Evolutionary conservation across 2,113 vertebrate genomes (phyloP), one percentile per base, ranked within the genome.

Genomic region (Herpetotheres cachinnans): DNA sequence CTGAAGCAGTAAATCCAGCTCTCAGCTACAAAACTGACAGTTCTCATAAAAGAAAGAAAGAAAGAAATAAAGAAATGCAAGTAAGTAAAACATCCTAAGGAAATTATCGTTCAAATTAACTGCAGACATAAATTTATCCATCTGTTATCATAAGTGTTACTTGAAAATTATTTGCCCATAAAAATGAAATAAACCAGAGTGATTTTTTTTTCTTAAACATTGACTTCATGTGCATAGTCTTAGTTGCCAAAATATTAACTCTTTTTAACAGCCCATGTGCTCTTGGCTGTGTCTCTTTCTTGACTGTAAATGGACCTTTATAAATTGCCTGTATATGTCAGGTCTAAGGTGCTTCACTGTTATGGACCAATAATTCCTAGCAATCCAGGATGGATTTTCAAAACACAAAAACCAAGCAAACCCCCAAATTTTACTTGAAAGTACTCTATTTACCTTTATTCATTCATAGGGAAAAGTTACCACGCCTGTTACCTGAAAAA

Each of bases 81-180:
- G 61, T 16, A 89, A 97, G 84, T 94, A 94, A 97, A 96, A 96
- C 95, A 96, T 96, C 92, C 96, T 90, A 96, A 95, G 96, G 94
- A 97, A 97, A 97, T 97, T 97, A 95, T 94, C 21, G 14, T 94
- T 96, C 93, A 97, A 94, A 96, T 97, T 96, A 97, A 97, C 86
- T 95, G 78, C 94, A 90, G 92, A 72, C 69, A 49, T 93, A 97
- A 97, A 96, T 95, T 95, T 94, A 97, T 94, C 90, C 91, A 96
- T 93, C 93, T 97, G 94, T 97, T 95, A 93, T 93, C 78, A 34
- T 95, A 96, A 92, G 89, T 95, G 91, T 96, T 97, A 86, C 94
- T 94, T 25, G 7, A 96, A 97, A 96, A 97, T 97, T 96, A 97
- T 95, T 96, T 80, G 89, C 84, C 89, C 73, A 92, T 97, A 97